These are phyloP conservation scores for Coturnix japonica DNA, from an alignment of 2,113 vertebrate genomes.

Conservation along the genomic window DNA sequence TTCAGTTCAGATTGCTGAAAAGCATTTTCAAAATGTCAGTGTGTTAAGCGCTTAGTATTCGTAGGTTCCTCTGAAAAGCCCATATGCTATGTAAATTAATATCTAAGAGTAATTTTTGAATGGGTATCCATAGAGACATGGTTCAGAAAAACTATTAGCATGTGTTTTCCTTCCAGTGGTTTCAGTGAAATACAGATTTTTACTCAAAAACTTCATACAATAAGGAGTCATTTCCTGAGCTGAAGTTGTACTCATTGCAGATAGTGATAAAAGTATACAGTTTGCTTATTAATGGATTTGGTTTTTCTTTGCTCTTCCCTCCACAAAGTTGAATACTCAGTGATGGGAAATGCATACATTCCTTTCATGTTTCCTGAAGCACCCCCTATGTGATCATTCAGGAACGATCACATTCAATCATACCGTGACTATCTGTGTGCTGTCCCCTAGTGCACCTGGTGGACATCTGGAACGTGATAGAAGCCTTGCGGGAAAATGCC, in stretches of 20 bases:
- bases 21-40: slow-evolving; percentile 44
- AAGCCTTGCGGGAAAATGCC: slow-evolving; percentile 93
- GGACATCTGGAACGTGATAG: slow-evolving; percentile 98
- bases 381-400: neutral
- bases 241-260: neutral
- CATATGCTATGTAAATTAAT: slow-evolving; percentile 65
- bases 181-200: neutral
- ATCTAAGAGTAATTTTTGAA: slow-evolving; percentile 58
- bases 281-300: neutral
- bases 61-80: slow-evolving; percentile 21
- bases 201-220: neutral
- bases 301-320: neutral
- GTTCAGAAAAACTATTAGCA: slow-evolving; percentile 35
- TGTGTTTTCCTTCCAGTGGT: slow-evolving; percentile 36
- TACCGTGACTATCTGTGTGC: slow-evolving; percentile 18
- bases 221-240: neutral
- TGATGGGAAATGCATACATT: neutral
- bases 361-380: neutral
- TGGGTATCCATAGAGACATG: neutral
- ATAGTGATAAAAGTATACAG: neutral
- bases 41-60: slow-evolving; percentile 23
- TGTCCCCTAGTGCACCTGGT: slow-evolving; percentile 91
- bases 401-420: too few relatives aligned
- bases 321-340: neutral
- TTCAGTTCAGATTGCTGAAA: slow-evolving; percentile 33